Base-by-base conservation (phyloP, 2,113 vertebrate genomes). In the Oryzias woworae region DNA sequence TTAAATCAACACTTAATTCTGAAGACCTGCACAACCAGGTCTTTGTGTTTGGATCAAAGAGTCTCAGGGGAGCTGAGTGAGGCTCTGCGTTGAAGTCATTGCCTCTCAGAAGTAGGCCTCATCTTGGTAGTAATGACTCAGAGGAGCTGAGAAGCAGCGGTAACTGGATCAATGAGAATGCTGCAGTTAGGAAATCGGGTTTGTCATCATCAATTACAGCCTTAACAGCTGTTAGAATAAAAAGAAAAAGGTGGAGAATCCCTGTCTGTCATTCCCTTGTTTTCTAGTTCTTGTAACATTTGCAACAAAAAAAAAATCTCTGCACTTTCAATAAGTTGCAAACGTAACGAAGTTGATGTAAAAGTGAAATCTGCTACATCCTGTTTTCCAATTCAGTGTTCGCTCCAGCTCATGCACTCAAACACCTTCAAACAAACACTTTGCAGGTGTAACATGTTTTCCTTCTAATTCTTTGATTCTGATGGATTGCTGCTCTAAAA, bases 161-260 rank as follows among this genome's bases (percentile, higher is more conserved):
- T 73, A 66, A 78, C 66, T 26, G 69, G 77, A 85, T 89, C 85
- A 82, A 89, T 87, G 69, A 62, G 64, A 66, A 82, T 45, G 48
- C 71, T 69, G 75, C 69, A 66, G 69, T 73, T 63, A 46, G 69
- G 80, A 75, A 85, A 81, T 57, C 79, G 67, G 70, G 82, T 59
- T 78, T 53, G 47, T 28, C 0, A 20, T 54, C 49, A 84, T 90
- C 85, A 88, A 82, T 88, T 81, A 75, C 66, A 73, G 66, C 60
- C 48, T 69, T 69, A 76, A 81, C 70, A 69, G 71, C 66, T 44
- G 68, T 62, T 43, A 1, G 61, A 84, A 66, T 57, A 49, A 55
- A 46, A 58, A 70, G 82, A 64, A 48, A 56, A 36, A 36, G 31
- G 47, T 16, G 47, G 46, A 72, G 53, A 58, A 67, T 53, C 48